Evolutionary conservation across 53 echinoderm and acorn worm species (phyloP).

Genomic region (Hippasteria phrygiana): DNA sequence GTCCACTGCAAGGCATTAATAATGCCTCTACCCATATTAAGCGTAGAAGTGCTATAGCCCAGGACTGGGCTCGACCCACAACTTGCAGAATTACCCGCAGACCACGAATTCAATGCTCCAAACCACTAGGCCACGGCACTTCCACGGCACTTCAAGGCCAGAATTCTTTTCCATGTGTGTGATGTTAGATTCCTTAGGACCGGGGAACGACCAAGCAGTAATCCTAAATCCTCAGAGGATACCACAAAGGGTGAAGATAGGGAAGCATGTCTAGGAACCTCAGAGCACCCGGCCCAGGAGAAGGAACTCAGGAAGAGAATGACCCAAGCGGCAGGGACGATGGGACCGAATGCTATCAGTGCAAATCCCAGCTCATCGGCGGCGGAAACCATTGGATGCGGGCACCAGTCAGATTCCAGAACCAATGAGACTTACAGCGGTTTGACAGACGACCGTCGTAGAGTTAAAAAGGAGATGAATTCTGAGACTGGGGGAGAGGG

Average conservation of each 20-base stretch:
- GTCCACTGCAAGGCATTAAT: too few relatives aligned
- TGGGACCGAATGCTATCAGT: not conserved
- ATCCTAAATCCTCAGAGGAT: conserved; percentile 1
- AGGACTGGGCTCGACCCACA: too few relatives aligned
- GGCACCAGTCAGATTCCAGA: not conserved
- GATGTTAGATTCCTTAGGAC: conserved; percentile 64
- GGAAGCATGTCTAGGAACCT: not conserved
- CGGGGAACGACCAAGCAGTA: conserved; percentile 53
- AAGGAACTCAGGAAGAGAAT: conserved; percentile 11
- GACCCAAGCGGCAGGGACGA: conserved; percentile 3
- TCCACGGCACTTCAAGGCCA: too few relatives aligned
- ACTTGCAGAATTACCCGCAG: too few relatives aligned
- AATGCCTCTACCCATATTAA: too few relatives aligned
- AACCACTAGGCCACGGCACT: too few relatives aligned
- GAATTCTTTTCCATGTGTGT: not conserved
- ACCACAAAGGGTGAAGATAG: conserved; percentile 31
- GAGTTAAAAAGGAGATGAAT: not conserved
- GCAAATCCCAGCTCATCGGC: too few relatives aligned
- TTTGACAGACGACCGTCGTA: not conserved
- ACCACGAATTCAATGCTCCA: too few relatives aligned
- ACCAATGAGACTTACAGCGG: not conserved
- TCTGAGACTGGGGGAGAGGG: not conserved
- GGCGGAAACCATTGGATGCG: not conserved
- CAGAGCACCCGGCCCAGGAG: conserved; percentile 47
- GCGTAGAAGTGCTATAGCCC: too few relatives aligned